These are phyloP conservation scores for Zeuzera pyrina DNA, from an alignment of 2,888 invertebrate species.

Conservation along the genomic window DNA sequence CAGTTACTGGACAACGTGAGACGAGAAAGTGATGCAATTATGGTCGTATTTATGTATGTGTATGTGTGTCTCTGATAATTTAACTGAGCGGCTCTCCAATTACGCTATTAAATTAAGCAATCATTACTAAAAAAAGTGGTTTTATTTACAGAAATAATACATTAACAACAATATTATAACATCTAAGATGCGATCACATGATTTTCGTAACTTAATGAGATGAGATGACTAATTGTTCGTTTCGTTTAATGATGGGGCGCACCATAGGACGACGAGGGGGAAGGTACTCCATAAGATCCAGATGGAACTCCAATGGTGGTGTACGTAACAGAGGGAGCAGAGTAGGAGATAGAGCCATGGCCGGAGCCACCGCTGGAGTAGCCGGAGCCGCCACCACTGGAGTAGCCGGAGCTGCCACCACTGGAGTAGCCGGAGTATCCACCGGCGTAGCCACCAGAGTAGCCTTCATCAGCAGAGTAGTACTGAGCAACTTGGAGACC, in stretches of 20 bases:
- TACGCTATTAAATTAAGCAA: constrained; percentile 17
- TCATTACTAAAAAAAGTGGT: constrained; percentile 43
- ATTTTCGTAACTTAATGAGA: constrained; percentile 51
- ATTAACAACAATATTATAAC: constrained; percentile 59
- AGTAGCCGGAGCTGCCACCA: constrained; percentile 26
- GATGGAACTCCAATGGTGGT: constrained; percentile 56
- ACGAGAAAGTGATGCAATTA: constrained; percentile 17
- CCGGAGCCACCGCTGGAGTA: constrained; percentile 25
- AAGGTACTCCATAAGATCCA: constrained; percentile 64
- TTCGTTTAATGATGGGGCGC: constrained; percentile 53
- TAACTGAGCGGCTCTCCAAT: not conserved
- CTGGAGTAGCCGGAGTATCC: constrained; percentile 32
- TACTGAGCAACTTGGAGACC: constrained; percentile 91
- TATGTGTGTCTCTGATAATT: too few relatives aligned
- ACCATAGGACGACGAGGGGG: constrained; percentile 59
- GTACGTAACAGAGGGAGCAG: constrained; percentile 37
- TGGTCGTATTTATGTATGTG: too few relatives aligned
- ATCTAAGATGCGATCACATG: constrained; percentile 66
- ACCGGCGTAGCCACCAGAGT: constrained; percentile 46
- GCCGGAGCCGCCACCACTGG: constrained; percentile 33
- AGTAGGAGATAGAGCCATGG: constrained; percentile 37
- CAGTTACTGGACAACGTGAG: constrained; percentile 1
- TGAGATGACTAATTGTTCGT: constrained; percentile 49
- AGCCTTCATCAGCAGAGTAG: constrained; percentile 78
- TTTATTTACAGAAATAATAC: constrained; percentile 73